Conservation (phyloP, 2,113 vertebrate species). For the Okapia johnstoni region DNA sequence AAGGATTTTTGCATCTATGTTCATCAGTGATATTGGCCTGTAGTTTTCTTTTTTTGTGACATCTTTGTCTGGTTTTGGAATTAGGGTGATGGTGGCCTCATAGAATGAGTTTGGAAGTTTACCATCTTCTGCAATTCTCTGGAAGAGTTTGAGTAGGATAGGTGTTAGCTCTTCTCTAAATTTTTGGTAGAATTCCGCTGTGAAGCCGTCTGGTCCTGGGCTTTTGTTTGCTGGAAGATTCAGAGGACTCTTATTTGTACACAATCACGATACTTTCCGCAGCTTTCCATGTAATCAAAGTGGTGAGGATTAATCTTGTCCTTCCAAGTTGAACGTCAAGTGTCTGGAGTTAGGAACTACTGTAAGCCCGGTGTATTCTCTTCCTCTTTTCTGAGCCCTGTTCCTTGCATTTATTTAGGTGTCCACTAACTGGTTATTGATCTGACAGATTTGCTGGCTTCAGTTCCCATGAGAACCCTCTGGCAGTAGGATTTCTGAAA, state of each 20-base stretch:
- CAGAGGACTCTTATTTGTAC: background rate
- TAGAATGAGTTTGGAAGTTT: too few species aligned
- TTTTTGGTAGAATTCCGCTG: too few species aligned
- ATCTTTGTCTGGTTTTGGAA: too few species aligned
- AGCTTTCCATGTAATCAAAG: background rate
- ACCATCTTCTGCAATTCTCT: too few species aligned
- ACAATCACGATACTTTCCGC: background rate
- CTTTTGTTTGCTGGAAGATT: too few species aligned
- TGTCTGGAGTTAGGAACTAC: background rate
- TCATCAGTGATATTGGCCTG: too few species aligned
- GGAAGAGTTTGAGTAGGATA: too few species aligned
- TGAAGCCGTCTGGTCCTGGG: too few species aligned
- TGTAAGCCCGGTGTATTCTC: background rate
- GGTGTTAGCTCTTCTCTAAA: too few species aligned
- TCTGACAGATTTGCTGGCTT: background rate
- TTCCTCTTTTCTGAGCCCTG: background rate
- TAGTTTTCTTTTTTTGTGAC: too few species aligned
- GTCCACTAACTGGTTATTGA: background rate
- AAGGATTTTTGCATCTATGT: too few species aligned
- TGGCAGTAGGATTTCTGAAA: background rate
- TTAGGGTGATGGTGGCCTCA: too few species aligned
- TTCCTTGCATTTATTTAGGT: background rate
- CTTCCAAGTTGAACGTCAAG: background rate
- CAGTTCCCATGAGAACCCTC: background rate
- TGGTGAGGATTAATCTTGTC: background rate